Conservation (phyloP, 2,113 vertebrate genomes). For the Ahaetulla prasina region DNA sequence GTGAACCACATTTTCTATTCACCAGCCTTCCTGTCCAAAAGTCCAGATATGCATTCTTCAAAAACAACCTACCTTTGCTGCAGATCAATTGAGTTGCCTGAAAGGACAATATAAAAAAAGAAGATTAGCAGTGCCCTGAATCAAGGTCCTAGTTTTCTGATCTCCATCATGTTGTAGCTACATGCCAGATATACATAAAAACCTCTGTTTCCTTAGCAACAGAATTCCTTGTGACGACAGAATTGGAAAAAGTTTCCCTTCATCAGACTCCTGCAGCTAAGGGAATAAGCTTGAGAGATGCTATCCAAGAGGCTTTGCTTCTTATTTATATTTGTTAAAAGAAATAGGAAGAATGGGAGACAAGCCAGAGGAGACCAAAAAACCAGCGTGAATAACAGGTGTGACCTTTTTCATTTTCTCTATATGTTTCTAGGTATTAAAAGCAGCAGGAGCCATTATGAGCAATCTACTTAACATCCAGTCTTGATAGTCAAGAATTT, state of each 20-base stretch:
- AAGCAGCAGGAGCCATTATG: neutral
- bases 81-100: neutral
- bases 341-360: neutral
- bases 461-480: neutral
- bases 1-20: neutral
- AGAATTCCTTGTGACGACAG: constrained; percentile 58
- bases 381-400: neutral
- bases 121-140: neutral
- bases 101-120: neutral
- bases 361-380: constrained; percentile 23
- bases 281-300: constrained; percentile 68
- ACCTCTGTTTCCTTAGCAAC: constrained; percentile 73
- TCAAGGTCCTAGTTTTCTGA: constrained; percentile 24
- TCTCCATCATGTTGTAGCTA: constrained; percentile 47
- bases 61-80: neutral
- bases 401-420: neutral
- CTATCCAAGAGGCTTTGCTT: constrained; percentile 54
- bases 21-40: neutral
- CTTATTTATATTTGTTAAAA: constrained; percentile 63
- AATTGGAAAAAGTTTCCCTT: constrained; percentile 65
- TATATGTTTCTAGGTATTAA: constrained; percentile 1
- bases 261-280: constrained; percentile 72
- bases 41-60: neutral
- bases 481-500: neutral
- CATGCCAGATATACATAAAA: constrained; percentile 62